Evolutionary conservation across 2,888 invertebrate species (phyloP), one percentile per base, ranked within the genome.

Genomic region (Callyntrura sp.): DNA sequence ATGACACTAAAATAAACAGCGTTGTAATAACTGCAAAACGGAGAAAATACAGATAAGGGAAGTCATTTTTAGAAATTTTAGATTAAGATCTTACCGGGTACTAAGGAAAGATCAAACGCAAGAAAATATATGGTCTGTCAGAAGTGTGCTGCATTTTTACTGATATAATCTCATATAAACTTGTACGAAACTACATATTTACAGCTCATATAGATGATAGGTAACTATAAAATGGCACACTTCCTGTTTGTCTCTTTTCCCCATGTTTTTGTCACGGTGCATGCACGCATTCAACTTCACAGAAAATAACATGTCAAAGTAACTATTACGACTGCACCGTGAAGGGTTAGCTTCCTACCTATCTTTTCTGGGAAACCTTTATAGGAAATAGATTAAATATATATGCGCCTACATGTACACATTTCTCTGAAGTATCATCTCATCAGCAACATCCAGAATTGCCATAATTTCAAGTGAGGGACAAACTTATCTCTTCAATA

Each of bases 401-500:
- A 51, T 51, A 6, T 35, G 35, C 35, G 6, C 35, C 35, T 35
- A 35, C 35, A 2, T 51, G 9, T 8, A n/a, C 51, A 51, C n/a
- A 51, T 51, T n/a, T n/a, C n/a, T n/a, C n/a, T n/a, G n/a, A n/a
- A n/a, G n/a, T 11, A 65, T 4, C 35, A 28, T 14, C 1, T 14
- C 12, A 14, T 12, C 35, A 35, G 65, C 28, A 65, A 12, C 14
- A 4, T 28, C 65, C 28, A 25, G 25, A 11, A 60, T 60, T 76
- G 14, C 76, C 9, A n/a, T n/a, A n/a, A n/a, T n/a, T n/a, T n/a
- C n/a, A n/a, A n/a, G 25, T 23, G 55, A 14, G 60, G n/a, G 28
- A 8, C 14, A 82, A 35, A 43, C 76, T 86, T 83, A 90, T 90
- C 90, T 88, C 88, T 5, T 20, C 3, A n/a, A 68, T 62, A 23